Evolutionary conservation across 2,797 vertebrate genomes (phyloP).

Genomic region (Microhierax caerulescens): DNA sequence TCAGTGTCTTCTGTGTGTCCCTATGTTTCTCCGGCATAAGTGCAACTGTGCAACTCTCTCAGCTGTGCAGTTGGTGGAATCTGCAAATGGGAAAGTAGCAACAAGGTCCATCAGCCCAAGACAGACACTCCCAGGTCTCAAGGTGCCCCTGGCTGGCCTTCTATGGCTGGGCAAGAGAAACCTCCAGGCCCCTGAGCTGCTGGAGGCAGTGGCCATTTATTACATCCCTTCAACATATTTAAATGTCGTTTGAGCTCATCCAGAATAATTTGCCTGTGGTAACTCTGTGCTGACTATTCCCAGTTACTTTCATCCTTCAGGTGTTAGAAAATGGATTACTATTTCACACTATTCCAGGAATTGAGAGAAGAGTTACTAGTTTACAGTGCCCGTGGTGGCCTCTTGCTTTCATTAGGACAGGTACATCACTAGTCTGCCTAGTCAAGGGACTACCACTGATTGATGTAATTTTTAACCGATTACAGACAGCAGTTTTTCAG

Average conservation of each 20-base stretch:
- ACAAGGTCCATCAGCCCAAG: neutral
- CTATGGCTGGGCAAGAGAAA: neutral
- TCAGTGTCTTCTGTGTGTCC: accelerated
- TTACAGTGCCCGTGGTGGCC: neutral
- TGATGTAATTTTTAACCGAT: neutral
- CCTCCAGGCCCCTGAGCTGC: neutral
- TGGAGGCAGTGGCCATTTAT: neutral
- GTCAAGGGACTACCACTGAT: neutral
- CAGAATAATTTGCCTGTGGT: neutral
- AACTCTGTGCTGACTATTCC: neutral
- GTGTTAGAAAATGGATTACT: neutral
- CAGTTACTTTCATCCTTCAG: neutral
- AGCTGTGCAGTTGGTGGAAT: neutral
- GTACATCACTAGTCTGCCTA: neutral
- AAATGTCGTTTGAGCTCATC: neutral
- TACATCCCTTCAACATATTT: neutral
- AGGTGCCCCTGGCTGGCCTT: neutral
- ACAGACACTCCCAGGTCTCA: neutral
- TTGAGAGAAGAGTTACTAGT: neutral
- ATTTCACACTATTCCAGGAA: neutral
- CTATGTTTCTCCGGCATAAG: neutral
- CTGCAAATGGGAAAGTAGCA: neutral
- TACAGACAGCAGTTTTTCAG: neutral
- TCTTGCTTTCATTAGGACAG: neutral
- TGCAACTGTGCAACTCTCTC: too few relatives aligned